Conservation (phyloP, 2,113 vertebrate genomes). For the Halichoeres trimaculatus region DNA sequence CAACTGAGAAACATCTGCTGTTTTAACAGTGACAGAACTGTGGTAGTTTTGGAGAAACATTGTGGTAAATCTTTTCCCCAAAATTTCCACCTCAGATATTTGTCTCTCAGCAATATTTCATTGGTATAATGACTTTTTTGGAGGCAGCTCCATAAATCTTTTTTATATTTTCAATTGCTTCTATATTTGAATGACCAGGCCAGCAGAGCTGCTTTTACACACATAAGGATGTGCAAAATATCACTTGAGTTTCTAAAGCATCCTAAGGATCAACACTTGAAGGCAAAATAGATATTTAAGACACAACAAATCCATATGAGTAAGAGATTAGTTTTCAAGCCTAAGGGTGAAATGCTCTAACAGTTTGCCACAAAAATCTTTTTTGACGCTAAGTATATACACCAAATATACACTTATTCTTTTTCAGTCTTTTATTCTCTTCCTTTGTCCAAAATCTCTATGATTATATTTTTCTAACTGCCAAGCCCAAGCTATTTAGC, state of each 20-base stretch:
- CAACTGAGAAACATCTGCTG: conserved; percentile 9
- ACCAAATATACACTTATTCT: conserved; percentile 20
- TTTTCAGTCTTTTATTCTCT: too few relatives aligned
- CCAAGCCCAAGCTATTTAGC: neutral
- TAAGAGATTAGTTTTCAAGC: conserved; percentile 65
- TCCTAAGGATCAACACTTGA: conserved; percentile 66
- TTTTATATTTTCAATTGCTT: too few relatives aligned
- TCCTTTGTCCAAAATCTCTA: neutral
- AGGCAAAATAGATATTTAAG: conserved; percentile 68
- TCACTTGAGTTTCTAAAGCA: conserved; percentile 64
- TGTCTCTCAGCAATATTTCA: too few relatives aligned
- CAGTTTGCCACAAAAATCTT: conserved; percentile 41
- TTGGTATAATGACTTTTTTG: too few relatives aligned
- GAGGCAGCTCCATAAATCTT: too few relatives aligned
- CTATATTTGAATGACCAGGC: neutral
- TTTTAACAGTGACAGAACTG: conserved; percentile 1
- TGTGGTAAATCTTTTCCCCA: neutral
- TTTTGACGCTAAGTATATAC: conserved; percentile 21
- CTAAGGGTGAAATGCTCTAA: conserved; percentile 48
- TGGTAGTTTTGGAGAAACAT: neutral
- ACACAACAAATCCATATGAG: conserved; percentile 65
- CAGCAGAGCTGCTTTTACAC: conserved; percentile 48
- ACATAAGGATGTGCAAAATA: conserved; percentile 50
- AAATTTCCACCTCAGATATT: neutral
- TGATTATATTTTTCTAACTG: neutral